phyloP scores from a whole-genome alignment of 2,113 vertebrate genomes.

The Coptodon bakossiorum region DNA sequence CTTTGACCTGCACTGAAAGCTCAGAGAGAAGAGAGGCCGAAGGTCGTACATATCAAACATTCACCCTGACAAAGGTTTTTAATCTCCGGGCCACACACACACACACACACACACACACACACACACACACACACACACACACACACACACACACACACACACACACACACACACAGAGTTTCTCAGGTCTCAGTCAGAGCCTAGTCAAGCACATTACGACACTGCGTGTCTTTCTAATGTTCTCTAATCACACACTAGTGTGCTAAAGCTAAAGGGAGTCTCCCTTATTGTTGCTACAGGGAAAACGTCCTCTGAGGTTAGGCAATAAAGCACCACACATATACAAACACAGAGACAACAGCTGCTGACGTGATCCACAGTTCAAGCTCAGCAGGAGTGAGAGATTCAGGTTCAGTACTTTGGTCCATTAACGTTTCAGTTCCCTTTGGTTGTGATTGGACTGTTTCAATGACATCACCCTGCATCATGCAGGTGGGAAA shows the following conservation, averaged over 20 bases:
- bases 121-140: no score
- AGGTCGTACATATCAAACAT: background rate
- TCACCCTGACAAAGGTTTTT: background rate
- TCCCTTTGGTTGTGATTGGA: background rate
- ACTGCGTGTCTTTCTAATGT: background rate
- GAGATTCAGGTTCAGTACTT: background rate
- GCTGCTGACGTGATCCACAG: background rate
- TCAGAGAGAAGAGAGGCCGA: conserved; percentile 21
- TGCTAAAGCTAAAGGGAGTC: background rate
- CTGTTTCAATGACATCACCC: background rate
- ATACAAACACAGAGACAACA: background rate
- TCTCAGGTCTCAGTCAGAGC: background rate
- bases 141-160: no score
- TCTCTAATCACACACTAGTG: background rate
- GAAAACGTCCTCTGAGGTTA: background rate
- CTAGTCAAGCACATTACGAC: background rate
- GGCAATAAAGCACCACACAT: background rate
- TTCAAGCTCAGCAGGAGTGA: background rate
- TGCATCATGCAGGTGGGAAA: background rate
- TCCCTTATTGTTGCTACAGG: background rate
- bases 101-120: no score
- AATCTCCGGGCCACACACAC: background rate
- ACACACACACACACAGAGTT: no score
- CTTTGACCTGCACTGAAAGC: background rate
- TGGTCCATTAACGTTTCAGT: background rate